Conservation (phyloP, 2,797 vertebrate species). For the Phataginus tetradactyla region DNA sequence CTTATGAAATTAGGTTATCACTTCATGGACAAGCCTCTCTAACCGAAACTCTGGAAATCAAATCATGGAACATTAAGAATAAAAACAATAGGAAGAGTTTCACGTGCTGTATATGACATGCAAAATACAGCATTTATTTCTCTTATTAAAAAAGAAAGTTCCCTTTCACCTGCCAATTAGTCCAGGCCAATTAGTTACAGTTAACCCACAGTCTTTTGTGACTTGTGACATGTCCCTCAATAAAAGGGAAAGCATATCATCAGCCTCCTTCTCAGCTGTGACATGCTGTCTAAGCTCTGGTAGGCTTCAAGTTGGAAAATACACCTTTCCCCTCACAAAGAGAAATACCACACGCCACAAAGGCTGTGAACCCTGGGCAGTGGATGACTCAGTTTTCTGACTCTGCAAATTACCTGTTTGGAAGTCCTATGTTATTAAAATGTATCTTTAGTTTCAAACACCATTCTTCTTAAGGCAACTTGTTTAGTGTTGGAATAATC, state of each 20-base stretch:
- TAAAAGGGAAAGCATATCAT: slow-evolving; percentile 23
- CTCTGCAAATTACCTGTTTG: background rate
- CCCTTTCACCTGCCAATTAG: background rate
- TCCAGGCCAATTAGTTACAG: background rate
- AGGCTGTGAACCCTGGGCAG: background rate
- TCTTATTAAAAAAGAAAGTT: background rate
- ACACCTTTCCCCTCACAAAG: slow-evolving; percentile 39
- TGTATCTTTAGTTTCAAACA: background rate
- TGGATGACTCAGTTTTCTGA: background rate
- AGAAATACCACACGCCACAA: slow-evolving; percentile 42
- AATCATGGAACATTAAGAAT: background rate
- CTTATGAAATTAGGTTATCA: background rate
- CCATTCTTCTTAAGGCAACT: background rate
- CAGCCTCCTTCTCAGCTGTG: slow-evolving; percentile 57
- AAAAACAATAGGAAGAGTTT: background rate
- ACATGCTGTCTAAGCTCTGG: slow-evolving; percentile 33
- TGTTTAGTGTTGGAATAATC: background rate
- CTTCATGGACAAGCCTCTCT: background rate
- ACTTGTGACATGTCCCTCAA: slow-evolving; percentile 44
- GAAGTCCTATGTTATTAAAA: background rate
- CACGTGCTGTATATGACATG: background rate
- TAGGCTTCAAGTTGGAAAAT: slow-evolving; percentile 54
- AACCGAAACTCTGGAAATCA: background rate
- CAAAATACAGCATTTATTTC: background rate
- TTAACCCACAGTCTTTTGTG: slow-evolving; percentile 49